A percentile compares a stretch with the other conserved stretches of the same genome.
phyloP scores from a whole-genome alignment of 2,113 vertebrate species.

The Bombycilla garrulus region DNA sequence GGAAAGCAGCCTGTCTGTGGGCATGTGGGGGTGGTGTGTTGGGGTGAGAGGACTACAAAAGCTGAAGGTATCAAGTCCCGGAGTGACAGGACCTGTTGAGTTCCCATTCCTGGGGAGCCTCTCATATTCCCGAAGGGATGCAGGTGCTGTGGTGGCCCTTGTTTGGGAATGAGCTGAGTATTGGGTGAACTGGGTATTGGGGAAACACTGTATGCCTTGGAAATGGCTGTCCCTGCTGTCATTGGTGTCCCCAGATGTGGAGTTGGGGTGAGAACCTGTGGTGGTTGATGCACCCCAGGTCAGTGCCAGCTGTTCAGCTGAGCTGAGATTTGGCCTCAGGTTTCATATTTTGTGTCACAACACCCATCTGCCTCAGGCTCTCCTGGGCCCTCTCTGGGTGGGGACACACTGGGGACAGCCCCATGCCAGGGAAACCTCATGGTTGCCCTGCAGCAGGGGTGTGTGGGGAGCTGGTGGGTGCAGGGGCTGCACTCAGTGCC shows the following conservation, averaged over 20 bases:
- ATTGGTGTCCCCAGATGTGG: accelerated
- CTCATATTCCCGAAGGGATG: not conserved
- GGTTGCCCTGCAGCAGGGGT: not conserved
- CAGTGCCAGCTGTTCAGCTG: accelerated
- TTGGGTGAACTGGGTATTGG: not conserved
- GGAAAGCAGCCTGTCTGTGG: slow-evolving; percentile 12
- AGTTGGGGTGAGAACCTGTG: accelerated
- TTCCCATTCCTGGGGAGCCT: not conserved
- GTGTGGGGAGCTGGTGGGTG: not conserved
- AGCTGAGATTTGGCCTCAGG: not conserved
- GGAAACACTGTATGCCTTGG: accelerated
- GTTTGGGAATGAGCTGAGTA: not conserved
- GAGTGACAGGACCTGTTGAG: not conserved
- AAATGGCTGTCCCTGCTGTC: not conserved
- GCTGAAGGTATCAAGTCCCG: not conserved
- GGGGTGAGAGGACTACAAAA: not conserved
- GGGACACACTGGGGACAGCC: not conserved
- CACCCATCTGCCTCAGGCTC: accelerated
- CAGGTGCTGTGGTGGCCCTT: not conserved
- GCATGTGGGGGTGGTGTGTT: not conserved
- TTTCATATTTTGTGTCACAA: not conserved
- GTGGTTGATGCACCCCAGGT: accelerated
- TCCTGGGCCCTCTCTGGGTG: not conserved
- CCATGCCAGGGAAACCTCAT: accelerated
- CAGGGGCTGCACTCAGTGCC: accelerated